Base-by-base conservation (phyloP, 2,888 invertebrate genomes). In the Melanotus villosus region DNA sequence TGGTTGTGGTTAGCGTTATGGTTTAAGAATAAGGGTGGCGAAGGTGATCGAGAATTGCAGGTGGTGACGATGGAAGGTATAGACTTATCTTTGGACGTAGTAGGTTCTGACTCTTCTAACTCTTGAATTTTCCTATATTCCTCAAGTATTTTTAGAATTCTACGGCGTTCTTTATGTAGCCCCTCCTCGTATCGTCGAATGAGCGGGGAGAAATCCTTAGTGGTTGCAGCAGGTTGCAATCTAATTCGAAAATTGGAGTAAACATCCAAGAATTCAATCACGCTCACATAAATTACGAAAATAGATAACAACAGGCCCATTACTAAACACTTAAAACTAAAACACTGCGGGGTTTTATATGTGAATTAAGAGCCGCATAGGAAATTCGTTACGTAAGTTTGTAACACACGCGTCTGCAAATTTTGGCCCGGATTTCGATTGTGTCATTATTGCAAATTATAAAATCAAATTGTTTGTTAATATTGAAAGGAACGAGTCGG, bases 291-390 rank as follows among this genome's bases (percentile, higher is more conserved):
- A 72, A 91, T 88, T 65, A 94, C 89, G 72, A 94, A 86, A 78
- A 92, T 86, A 57, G 94, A 93, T 68, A 94, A 84, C 78, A 94
- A 84, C 76, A 93, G 87, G 80, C 94, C 94, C 91, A 94, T 91
- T 80, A n/a, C n/a, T n/a, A n/a, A n/a, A n/a, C 26, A 9, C 18
- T 3, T 14, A n/a, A 14, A 54, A 58, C 16, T 32, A 23, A 43
- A 36, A 41, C 19, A 41, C 43, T 21, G 52, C 32, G 30, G n/a
- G n/a, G n/a, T n/a, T n/a, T n/a, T n/a, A n/a, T n/a, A n/a, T n/a
- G n/a, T n/a, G n/a, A n/a, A 26, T 7, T 26, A 26, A 26, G 7
- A 26, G 7, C 3, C 26, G 26, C 26, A 7, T 43, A 43, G 26
- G 14, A 14, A n/a, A n/a, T 16, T 16, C 7, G n/a, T 43, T 43